Base-by-base conservation (phyloP, 1,140 invertebrate genomes). In the Acyrthosiphon pisum region DNA sequence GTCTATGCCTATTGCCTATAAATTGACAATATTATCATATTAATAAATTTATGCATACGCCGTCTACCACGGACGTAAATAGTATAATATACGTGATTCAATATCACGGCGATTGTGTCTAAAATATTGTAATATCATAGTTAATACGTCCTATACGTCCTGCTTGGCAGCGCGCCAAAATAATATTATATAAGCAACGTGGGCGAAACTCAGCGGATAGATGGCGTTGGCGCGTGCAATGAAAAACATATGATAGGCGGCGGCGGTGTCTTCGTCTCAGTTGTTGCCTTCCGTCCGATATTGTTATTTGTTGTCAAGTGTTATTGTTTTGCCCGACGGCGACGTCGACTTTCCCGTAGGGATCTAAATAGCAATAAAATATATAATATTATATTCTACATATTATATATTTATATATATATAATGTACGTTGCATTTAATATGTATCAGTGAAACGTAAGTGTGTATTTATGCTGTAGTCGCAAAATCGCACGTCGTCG, bases 221-320 rank as follows among this genome's bases (percentile, higher is more conserved):
- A 89, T 89, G 50, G 88, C 88, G 50, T 11, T 56, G 4, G 4
- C 2, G 35, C 23, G 50, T 4, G 48, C n/a, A 23, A 14, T 23
- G 50, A 37, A 89, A 89, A 89, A 89, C 88, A 89, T 35, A 89
- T 89, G 88, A 89, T 89, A 50, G n/a, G 44, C 30, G 48, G 50
- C 35, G 50, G 48, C 88, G n/a, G 88, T 18, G 88, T 37, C 20
- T 30, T 3, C 11, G 48, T 53, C 50, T 26, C 88, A 56, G 88
- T 89, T 50, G 48, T 53, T 56, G 35, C 50, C 50, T 11, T 89
- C 88, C 88, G 50, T 89, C 88, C 88, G 50, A 89, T 56, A 89
- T 89, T 56, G 88, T 86, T 30, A 76, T 76, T 76, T 76, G 60
- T 87, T 48, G 35, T 56, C 18, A 56, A 89, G 48, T 56, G 88